Evolutionary conservation across 2,888 invertebrate genomes (phyloP), one percentile per base, ranked within the genome.

Genomic region (Andrena bucephala): DNA sequence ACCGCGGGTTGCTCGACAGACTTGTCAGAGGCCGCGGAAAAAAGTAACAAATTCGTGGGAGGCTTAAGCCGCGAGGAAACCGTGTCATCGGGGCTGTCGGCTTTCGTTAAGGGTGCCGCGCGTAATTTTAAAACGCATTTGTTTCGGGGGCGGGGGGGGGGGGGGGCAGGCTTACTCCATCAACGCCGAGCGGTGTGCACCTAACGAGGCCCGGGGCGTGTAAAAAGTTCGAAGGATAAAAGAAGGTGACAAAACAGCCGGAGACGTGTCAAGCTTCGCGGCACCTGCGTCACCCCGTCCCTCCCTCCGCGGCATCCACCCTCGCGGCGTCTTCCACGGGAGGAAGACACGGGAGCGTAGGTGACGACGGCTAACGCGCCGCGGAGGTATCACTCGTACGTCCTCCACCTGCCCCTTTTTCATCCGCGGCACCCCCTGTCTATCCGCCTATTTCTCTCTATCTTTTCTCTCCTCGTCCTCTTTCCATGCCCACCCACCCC

Each of bases 201-300:
- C 85, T 88, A 88, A 88, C 88, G 88, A 88, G 85, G 83, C 82
- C 16, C 42, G 42, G 42, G 69, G 83, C 85, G 71, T 80, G 85
- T 86, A 88, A 89, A 89, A 89, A 89, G 87, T 87, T 89, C 73
- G 89, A 77, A 81, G 81, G 85, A 84, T 89, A 85, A 85, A 89
- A 85, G 87, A 87, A 89, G 81, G 86, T 85, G 90, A 88, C 86
- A 89, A 90, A 89, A 87, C 83, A 88, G 87, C 87, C 84, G 88
- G 87, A 88, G 90, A 91, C 91, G 91, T 91, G 92, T 92, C 90
- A 90, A 92, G 90, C 91, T 89, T 89, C 85, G 87, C 87, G 85
- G 83, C 91, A 92, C 92, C 91, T 92, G 92, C 89, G 90, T 88
- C 91, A 83, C 87, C 48, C 48, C 20, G 71, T 48, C 63, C 36